Percentiles rank a stretch among this genome's conserved stretches.
These are phyloP conservation scores for Episyrphus balteatus DNA, from an alignment of 1,140 invertebrate species.

Conservation along the genomic window DNA sequence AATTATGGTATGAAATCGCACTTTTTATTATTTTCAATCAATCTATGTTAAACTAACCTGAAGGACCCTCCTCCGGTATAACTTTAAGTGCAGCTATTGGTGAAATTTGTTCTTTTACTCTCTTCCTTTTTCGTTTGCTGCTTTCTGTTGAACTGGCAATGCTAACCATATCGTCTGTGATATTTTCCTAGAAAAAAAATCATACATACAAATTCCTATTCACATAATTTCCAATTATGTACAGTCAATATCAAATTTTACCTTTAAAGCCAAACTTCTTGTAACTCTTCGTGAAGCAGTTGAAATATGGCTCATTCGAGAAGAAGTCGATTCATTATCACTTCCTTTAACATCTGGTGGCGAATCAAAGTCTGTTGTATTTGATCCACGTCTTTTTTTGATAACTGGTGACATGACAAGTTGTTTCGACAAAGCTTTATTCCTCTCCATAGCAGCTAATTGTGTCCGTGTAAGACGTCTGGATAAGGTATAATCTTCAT, in stretches of 20 bases:
- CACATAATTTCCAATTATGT: neutral
- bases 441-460: slow-evolving; percentile 10
- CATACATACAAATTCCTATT: neutral
- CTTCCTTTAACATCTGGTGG: slow-evolving; percentile 1
- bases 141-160: slow-evolving; percentile 9
- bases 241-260: slow-evolving; percentile 4
- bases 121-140: slow-evolving; percentile 1
- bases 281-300: slow-evolving; percentile 3
- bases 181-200: slow-evolving; percentile 4
- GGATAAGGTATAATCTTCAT: neutral
- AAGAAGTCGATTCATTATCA: slow-evolving; percentile 9
- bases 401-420: neutral
- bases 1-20: too few species aligned
- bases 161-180: slow-evolving; percentile 8
- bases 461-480: slow-evolving; percentile 12
- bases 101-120: slow-evolving; percentile 7
- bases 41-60: too few species aligned
- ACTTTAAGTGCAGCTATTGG: slow-evolving; percentile 3
- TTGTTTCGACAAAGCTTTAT: slow-evolving; percentile 2
- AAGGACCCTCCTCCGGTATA: slow-evolving; percentile 6
- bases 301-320: slow-evolving; percentile 5
- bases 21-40: too few species aligned
- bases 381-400: slow-evolving; percentile 1
- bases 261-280: slow-evolving; percentile 6
- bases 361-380: neutral